These are phyloP conservation scores for Dinocampus coccinellae DNA, from an alignment of 2,888 invertebrate genomes.

Conservation along the genomic window DNA sequence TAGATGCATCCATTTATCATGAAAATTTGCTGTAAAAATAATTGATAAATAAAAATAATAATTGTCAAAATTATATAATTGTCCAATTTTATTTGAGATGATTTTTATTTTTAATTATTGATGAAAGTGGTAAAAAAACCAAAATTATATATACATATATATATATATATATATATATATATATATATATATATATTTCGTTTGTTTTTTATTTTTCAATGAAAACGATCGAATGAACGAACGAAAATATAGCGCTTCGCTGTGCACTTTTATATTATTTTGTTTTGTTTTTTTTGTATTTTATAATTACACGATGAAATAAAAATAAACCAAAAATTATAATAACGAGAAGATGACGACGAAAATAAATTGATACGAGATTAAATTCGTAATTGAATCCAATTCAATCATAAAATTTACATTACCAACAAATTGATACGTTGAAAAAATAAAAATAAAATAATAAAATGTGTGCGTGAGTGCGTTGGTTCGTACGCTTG, in stretches of 20 bases:
- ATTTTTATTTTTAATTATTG: not conserved
- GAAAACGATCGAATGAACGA: conserved; percentile 10
- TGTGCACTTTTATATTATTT: not conserved
- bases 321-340: not conserved
- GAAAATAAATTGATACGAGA: conserved; percentile 29
- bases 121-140: conserved; percentile 30
- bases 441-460: too few species aligned
- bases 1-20: conserved; percentile 61
- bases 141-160: too few species aligned
- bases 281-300: too few species aligned
- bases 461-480: conserved; percentile 28
- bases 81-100: not conserved
- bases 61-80: not conserved
- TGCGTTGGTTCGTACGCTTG: conserved; percentile 30
- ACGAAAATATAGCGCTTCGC: conserved; percentile 8
- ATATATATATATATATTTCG: too few species aligned
- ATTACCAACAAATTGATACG: not conserved
- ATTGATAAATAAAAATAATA: not conserved
- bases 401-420: not conserved
- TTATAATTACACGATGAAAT: not conserved
- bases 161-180: too few species aligned
- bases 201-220: conserved; percentile 5
- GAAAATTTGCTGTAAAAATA: conserved; percentile 62
- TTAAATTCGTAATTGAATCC: not conserved
- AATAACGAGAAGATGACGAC: conserved; percentile 16